Evolutionary conservation across 1,140 invertebrate species (phyloP).

Genomic region (Sminthurinus signatus): DNA sequence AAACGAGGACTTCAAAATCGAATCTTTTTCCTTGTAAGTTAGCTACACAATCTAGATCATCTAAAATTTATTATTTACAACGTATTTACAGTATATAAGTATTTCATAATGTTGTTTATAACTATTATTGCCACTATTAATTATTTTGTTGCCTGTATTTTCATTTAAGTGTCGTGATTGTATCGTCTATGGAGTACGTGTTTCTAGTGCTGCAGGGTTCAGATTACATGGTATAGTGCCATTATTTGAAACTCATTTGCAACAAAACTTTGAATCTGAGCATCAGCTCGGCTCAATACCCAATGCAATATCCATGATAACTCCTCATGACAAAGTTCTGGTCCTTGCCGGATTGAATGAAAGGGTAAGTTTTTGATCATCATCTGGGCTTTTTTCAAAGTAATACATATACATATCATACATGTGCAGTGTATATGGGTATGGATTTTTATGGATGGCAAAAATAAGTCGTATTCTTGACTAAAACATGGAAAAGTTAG

Average conservation of each 20-base stretch:
- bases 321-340: conserved; percentile 25
- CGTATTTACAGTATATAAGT: too few species aligned
- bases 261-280: conserved; percentile 13
- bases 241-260: conserved; percentile 11
- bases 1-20: conserved; percentile 33
- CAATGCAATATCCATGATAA: conserved; percentile 9
- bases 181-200: conserved; percentile 30
- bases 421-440: too few species aligned
- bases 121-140: too few species aligned
- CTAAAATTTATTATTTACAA: too few species aligned
- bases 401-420: too few species aligned
- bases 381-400: too few species aligned
- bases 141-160: too few species aligned
- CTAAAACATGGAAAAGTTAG: too few species aligned
- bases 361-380: conserved; percentile 26
- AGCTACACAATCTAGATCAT: too few species aligned
- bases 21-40: conserved; percentile 39
- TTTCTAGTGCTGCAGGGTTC: conserved; percentile 31
- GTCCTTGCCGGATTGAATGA: conserved; percentile 28
- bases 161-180: conserved; percentile 28
- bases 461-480: too few species aligned
- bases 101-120: too few species aligned
- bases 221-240: conserved; percentile 35
- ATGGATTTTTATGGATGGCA: too few species aligned
- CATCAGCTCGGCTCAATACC: conserved; percentile 11